A percentile compares a stretch with the other conserved stretches of the same genome.
Conservation (phyloP, 2,113 vertebrate species). For the Oncorhynchus masou region DNA sequence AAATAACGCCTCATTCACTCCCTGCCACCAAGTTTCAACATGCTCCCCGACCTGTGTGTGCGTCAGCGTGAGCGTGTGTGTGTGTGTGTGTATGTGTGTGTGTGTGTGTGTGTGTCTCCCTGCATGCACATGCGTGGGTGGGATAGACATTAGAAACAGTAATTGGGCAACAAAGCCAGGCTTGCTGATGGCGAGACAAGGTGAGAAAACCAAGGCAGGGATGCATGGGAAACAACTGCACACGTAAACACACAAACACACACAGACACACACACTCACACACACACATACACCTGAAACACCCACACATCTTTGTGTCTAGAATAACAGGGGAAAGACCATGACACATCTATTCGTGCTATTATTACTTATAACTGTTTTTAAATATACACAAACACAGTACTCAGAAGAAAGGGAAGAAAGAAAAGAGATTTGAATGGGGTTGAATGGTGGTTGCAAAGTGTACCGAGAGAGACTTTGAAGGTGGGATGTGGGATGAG, state of each 20-base stretch:
- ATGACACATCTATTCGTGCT: constrained; percentile 24
- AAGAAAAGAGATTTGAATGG: constrained; percentile 19
- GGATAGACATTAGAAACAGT: too few species aligned
- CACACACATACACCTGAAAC: neutral
- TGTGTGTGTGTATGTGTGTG: neutral
- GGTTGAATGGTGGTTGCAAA: neutral
- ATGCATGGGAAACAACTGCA: neutral
- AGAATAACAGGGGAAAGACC: constrained; percentile 25
- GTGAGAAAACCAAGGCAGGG: neutral
- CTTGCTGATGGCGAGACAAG: too few species aligned
- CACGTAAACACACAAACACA: neutral
- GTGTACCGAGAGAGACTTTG: constrained; percentile 40
- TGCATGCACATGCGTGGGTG: neutral
- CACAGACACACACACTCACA: neutral
- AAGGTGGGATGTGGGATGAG: constrained; percentile 46
- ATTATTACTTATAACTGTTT: constrained; percentile 39
- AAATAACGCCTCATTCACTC: neutral
- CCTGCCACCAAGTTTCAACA: neutral
- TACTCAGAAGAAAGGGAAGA: constrained; percentile 23
- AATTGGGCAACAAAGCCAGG: too few species aligned
- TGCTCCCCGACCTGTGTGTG: constrained; percentile 3
- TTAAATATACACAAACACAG: constrained; percentile 14
- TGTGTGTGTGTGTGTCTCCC: too few species aligned
- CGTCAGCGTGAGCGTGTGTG: neutral
- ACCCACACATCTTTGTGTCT: neutral